Evolutionary conservation across 2,888 invertebrate genomes (phyloP), one percentile per base, ranked within the genome.

Genomic region (Diarsia brunnea): DNA sequence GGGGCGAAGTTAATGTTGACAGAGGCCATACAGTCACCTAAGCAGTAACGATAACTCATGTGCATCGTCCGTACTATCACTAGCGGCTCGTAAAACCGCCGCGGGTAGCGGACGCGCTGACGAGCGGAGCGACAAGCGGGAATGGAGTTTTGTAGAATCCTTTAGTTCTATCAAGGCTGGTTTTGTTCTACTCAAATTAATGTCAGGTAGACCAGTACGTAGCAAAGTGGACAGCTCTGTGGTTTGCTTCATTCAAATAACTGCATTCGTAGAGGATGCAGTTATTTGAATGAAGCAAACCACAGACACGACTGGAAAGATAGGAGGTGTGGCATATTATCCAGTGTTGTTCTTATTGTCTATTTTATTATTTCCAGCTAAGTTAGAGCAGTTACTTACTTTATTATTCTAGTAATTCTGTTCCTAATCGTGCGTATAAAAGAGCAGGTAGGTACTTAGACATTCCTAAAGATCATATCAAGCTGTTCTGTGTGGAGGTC

Each of bases 1-100:
- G 68, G 38, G 61, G 45, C 55, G 38, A 81, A 84, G 45, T 84
- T 81, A 82, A 86, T 88, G 88, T 87, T 82, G 86, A 86, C 88
- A 84, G 85, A 88, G 87, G 88, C 89, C 85, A 78, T 86, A 85
- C 81, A 80, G 90, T 87, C 91, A 93, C 92, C 92, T 92, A 91
- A 91, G 90, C 91, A 90, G 91, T 91, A 90, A 91, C 90, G 79
- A 87, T 88, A 91, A 93, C 91, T 93, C 93, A 92, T 93, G 88
- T 90, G 90, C 93, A 89, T 87, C 89, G 89, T 88, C 89, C 90
- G 91, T 91, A 91, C 79, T 92, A 93, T 93, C 93, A 92, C 89
- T 89, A 90, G 87, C 89, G 82, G 84, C 85, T 92, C 94, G 90
- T 94, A 94, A 94, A 94, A 91, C 87, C 76, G 89, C 85, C 75